Conservation (phyloP, 2,113 vertebrate genomes). For the Seriola quinqueradiata region DNA sequence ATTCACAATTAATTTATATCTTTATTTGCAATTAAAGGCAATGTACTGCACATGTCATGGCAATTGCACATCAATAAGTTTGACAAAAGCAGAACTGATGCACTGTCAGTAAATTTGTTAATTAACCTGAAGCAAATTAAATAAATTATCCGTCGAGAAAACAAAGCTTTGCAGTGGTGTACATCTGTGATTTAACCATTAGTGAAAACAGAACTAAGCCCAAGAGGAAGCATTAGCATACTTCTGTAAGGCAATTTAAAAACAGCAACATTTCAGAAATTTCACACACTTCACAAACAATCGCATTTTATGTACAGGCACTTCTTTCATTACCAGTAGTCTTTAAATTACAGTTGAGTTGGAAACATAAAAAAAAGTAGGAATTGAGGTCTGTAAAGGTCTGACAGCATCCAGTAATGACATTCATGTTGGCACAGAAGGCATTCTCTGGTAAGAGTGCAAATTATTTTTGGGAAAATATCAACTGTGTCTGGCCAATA, state of each 20-base stretch:
- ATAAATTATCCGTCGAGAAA: conserved; percentile 54
- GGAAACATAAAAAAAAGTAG: not conserved
- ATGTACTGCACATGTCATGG: conserved; percentile 5
- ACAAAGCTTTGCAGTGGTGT: conserved; percentile 24
- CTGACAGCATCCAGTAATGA: conserved; percentile 50
- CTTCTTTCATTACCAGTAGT: conserved; percentile 53
- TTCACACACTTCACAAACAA: conserved; percentile 18
- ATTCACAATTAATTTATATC: conserved; percentile 8
- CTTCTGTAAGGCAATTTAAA: conserved; percentile 19
- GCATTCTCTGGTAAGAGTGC: conserved; percentile 29
- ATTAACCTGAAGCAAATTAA: conserved; percentile 29
- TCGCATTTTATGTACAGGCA: conserved; percentile 55
- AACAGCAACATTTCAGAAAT: conserved; percentile 24
- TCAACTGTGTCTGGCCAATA: not conserved
- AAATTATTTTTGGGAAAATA: conserved; percentile 17
- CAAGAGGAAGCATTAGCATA: not conserved
- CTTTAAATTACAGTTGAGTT: conserved; percentile 44
- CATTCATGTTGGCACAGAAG: conserved; percentile 53
- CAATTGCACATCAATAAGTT: conserved; percentile 13
- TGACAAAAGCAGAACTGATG: conserved; percentile 26
- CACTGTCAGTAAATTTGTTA: conserved; percentile 9
- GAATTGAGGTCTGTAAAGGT: conserved; percentile 50
- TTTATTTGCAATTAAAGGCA: conserved; percentile 56
- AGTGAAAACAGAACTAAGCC: conserved; percentile 1
- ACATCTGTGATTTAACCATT: conserved; percentile 2